Base-by-base conservation (phyloP, 2,888 invertebrate genomes). In the Thysanoteuthis rhombus region DNA sequence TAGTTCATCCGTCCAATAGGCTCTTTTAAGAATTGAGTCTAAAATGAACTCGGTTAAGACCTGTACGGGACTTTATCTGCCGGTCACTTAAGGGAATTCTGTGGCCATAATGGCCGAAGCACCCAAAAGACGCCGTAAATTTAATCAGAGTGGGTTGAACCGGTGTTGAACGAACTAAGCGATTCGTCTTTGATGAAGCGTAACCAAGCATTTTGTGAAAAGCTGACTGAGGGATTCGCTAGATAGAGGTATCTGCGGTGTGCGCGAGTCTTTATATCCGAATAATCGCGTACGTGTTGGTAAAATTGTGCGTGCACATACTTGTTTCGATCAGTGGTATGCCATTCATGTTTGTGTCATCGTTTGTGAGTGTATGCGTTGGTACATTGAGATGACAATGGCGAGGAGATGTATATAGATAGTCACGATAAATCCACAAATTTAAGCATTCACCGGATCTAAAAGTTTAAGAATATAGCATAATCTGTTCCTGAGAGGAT, bases 51-150 rank as follows among this genome's bases (percentile, higher is more conserved):
- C n/a, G n/a, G n/a, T n/a, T n/a, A 16, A 36, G 75, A n/a, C 16
- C 16, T 12, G 12, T 36, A 75, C 12, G 36, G n/a, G 75, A 75
- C 75, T n/a, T 75, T 75, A 75, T 75, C 10, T 75, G 75, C 75
- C 12, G n/a, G 12, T n/a, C 75, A 75, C 75, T 75, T n/a, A 8
- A 75, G 36, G n/a, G 75, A 75, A 75, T n/a, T 75, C 75, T 75
- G n/a, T 36, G 36, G 36, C n/a, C 75, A 36, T 75, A 75, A 75
- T 75, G 16, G 75, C n/a, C 75, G 12, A 36, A n/a, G n/a, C 8
- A n/a, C n/a, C 75, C n/a, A 75, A 75, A 75, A 75, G 75, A 75
- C 75, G n/a, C n/a, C 75, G 75, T 75, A 75, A 75, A 75, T 75
- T 75, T n/a, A 75, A 75, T 75, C 75, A 75, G 75, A 4, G n/a